Evolutionary conservation across 1,140 invertebrate species (phyloP), one percentile per base, ranked within the genome.

Genomic region (Lucilia sericata): DNA sequence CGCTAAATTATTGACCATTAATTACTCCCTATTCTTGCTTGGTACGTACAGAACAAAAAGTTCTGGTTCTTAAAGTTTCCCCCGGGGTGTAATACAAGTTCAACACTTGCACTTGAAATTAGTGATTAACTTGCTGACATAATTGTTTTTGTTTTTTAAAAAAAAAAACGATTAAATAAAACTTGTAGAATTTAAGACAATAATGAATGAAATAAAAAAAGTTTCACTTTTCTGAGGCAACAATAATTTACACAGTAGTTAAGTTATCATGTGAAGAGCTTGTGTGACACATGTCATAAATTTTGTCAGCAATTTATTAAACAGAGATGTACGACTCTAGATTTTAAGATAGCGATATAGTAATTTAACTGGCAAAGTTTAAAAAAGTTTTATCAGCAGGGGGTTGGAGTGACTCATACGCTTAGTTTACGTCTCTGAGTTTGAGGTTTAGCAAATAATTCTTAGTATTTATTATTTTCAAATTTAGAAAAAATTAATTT

Each of bases 11-110:
- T 30, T 3, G 1, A 42, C 42, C 42, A 42, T 3, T 42, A 42
- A 42, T 42, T 42, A 2, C 42, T 42, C n/a, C n/a, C 5, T 42
- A 42, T 10, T 42, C 0, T 42, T 42, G 42, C 42, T 42, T 7
- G 42, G 5, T 42, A 42, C 42, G 5, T 7, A 10, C 2, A 42
- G 42, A 42, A 42, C 42, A 42, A 2, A 42, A 10, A 42, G 42
- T 42, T 42, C 42, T 42, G 0, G 42, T 42, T 42, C 5, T 42
- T 42, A 7, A 21, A 78, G 3, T 1, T 34, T 78, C 42, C 75
- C 75, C 30, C 7, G 2, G 30, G 75, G 75, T 36, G n/a, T 49
- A 78, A 78, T 78, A 34, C 75, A 78, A 78, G 75, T 78, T 36
- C 10, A 42, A 17, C 34, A 78, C 75, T 78, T 78, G 34, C 75